Base-by-base conservation (phyloP, 64 coral and sea anemone genomes). In the Montipora sp. region DNA sequence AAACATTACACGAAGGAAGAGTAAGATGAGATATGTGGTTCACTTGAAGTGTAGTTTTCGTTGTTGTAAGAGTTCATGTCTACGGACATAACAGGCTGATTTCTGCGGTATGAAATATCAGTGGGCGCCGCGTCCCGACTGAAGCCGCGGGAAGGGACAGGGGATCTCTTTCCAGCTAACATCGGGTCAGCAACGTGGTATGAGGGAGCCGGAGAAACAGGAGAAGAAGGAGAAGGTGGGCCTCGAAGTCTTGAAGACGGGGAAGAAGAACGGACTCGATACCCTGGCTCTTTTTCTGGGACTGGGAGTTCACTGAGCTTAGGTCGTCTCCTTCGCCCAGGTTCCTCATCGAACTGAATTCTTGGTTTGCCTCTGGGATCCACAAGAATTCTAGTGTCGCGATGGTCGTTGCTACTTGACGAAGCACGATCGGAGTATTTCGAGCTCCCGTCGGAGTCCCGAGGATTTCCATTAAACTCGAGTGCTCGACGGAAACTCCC, bases 331-430 rank as follows among this genome's bases (percentile, higher is more conserved):
- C 89, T 81, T 5, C 75, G 83, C 18, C 83, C 84, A 2, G 82
- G 83, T 45, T 91, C 83, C 59, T 89, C 91, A 45, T 91, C 83
- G 50, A 83, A 85, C 47, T 78, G 59, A 73, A 81, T 53, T 7
- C 55, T 22, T 49, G 91, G 60, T 46, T 19, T 45, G 19, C 67
- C 50, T 11, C 70, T 70, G 3, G 77, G 47, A 11, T 58, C 43
- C 7, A 53, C 36, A 19, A 66, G 57, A 10, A 44, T 53, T 75
- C 58, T 93, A 20, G 75, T 82, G 18, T 92, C 92, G 3, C 83
- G 89, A 13, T 98, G 80, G 18, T 94, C 95, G 36, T 94, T 91
- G 77, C 93, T 94, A 78, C 95, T 98, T 23, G 95, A 98, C 48
- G 95, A 93, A n/a, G 91, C 84, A 14, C 74, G 44, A 67, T 93